Evolutionary conservation across 2,113 vertebrate genomes (phyloP), one percentile per base, ranked within the genome.

Genomic region (Sakesphorus luctuosus): DNA sequence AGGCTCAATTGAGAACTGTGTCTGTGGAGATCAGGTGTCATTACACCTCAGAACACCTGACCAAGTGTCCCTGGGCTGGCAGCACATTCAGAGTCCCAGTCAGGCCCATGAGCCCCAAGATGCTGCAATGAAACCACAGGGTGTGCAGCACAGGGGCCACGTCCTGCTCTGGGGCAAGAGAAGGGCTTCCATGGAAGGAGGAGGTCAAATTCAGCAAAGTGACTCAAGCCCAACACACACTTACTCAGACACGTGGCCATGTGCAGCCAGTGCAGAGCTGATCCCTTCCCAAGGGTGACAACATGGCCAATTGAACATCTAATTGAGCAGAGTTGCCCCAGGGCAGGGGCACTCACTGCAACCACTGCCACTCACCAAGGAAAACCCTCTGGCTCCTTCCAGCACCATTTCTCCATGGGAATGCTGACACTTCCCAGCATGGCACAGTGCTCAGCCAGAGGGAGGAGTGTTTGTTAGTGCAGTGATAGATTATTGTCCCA

Each of bases 211-310:
- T 26, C 72, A 69, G 84, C 67, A 35, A 31, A 2, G 4, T 3
- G 35, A n/a, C 6, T 47, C 46, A 33, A 67, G n/a, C 20, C 33
- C 35, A 26, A 1, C 49, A 29, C 25, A 28, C 2, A 15, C 6
- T 26, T 13, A 25, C 8, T 55, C 6, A 14, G 4, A 18, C 4
- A 21, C 5, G 19, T 1, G 18, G 26, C 56, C 82, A 29, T 0
- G 9, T 8, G 46, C 68, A 10, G 3, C 6, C 23, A 26, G 13
- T 12, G 33, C 67, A 49, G 31, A 49, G 69, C 11, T 63, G 55
- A 47, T 12, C 43, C 13, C 65, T 69, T 6, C 43, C 68, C 26
- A 33, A 16, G 7, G 31, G 17, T 3, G 31, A 19, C 46, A 80
- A 40, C 72, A 53, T 1, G n/a, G 66, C 59, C 85, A 62, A 69